Conservation (phyloP, 2,888 invertebrate species). For the Andrena camellia region DNA sequence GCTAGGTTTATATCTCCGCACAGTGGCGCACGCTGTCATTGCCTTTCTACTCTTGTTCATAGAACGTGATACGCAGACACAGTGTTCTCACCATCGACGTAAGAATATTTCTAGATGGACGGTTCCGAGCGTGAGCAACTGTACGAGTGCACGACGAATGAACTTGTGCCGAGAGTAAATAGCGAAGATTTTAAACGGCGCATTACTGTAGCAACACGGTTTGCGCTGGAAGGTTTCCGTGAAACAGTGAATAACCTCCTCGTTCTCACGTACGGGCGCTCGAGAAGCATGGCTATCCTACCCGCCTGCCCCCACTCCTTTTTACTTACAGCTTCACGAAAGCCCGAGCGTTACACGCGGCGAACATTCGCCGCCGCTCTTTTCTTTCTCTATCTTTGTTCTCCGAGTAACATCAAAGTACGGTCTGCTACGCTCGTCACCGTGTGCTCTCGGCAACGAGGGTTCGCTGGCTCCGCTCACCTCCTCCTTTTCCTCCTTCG, state of each 20-base stretch:
- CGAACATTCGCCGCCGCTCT: slow-evolving; percentile 54
- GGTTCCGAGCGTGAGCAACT: neutral
- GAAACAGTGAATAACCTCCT: slow-evolving; percentile 71
- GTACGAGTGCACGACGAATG: neutral
- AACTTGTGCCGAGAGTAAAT: neutral
- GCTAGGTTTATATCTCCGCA: too few relatives aligned
- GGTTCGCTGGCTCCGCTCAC: slow-evolving; percentile 55
- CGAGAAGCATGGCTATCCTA: slow-evolving; percentile 48
- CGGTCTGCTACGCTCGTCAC: slow-evolving; percentile 45
- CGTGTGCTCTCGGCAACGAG: slow-evolving; percentile 63
- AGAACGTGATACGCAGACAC: too few relatives aligned
- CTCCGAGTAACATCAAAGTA: slow-evolving; percentile 39
- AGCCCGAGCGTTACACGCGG: slow-evolving; percentile 49
- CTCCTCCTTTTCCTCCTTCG: slow-evolving; percentile 38
- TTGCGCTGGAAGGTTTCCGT: slow-evolving; percentile 60
- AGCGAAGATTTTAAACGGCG: slow-evolving; percentile 39
- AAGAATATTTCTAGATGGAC: neutral
- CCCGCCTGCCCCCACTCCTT: slow-evolving; percentile 27
- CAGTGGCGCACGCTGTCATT: too few relatives aligned
- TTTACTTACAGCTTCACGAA: slow-evolving; percentile 60
- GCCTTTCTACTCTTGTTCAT: too few relatives aligned
- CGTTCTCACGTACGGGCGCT: slow-evolving; percentile 63
- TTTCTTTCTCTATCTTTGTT: slow-evolving; percentile 55
- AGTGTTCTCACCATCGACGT: too few relatives aligned
- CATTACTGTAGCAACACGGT: slow-evolving; percentile 41